Percentiles rank a stretch among this genome's conserved stretches.
phyloP scores from a whole-genome alignment of 1,140 invertebrate genomes.

The Hylyphantes graminicola region DNA sequence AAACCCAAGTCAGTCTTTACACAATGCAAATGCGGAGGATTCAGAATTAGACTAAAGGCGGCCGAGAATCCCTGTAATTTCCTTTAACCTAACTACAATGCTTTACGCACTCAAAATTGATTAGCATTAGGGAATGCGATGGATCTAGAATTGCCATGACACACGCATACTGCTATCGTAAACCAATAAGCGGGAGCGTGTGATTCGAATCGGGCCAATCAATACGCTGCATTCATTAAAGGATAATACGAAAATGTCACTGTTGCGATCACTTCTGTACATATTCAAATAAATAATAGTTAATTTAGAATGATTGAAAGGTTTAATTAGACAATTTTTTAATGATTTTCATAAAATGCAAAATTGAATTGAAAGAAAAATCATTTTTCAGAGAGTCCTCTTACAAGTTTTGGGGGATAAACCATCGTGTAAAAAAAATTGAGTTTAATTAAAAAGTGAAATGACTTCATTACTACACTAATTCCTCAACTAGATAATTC shows the following conservation, averaged over 20 bases:
- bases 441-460: no score
- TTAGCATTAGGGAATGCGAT: constrained; percentile 34
- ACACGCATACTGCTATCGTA: constrained; percentile 50
- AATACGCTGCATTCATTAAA: constrained; percentile 53
- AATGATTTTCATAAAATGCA: not conserved
- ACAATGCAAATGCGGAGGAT: not conserved
- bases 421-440: no score
- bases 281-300: constrained; percentile 24
- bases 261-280: constrained; percentile 46
- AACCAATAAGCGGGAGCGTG: constrained; percentile 50
- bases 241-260: constrained; percentile 54
- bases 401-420: not conserved
- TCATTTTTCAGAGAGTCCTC: not conserved
- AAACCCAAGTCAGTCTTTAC: no score
- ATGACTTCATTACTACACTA: no score
- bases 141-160: constrained; percentile 34
- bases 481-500: no score
- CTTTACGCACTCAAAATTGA: constrained; percentile 53
- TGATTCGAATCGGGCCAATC: constrained; percentile 46
- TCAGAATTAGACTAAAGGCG: not conserved
- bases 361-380: not conserved
- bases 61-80: constrained; percentile 26
- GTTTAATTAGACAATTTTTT: no score
- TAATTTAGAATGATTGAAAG: no score
- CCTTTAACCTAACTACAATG: constrained; percentile 37